Percentiles rank a stretch among this genome's conserved stretches.
phyloP scores from a whole-genome alignment of 2,888 invertebrate genomes.

The Gymnocheta viridis region DNA sequence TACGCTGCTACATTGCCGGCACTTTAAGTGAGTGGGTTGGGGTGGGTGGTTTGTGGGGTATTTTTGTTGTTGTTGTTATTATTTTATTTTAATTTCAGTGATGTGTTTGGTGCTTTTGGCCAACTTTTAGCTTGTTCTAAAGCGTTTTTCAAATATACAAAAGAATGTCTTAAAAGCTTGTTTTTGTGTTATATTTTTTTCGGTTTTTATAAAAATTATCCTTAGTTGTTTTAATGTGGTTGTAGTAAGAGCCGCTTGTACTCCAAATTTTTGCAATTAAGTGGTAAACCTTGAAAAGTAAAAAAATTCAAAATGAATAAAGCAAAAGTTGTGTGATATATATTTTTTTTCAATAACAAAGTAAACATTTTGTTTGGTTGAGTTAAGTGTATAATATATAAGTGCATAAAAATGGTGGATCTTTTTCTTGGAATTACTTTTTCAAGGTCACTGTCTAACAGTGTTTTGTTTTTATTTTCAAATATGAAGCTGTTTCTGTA shows the following conservation, averaged over 20 bases:
- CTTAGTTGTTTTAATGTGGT: neutral
- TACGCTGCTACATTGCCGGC: constrained; percentile 25
- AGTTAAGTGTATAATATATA: neutral
- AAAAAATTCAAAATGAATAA: neutral
- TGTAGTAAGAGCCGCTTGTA: constrained; percentile 13
- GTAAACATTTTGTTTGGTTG: neutral
- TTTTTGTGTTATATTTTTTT: neutral
- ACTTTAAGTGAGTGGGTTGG: constrained; percentile 29
- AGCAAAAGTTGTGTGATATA: neutral
- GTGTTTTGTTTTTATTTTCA: too few species aligned
- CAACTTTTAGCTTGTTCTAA: constrained; percentile 2
- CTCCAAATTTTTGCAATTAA: constrained; percentile 12
- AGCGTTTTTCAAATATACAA: constrained; percentile 12
- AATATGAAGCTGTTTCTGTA: too few species aligned
- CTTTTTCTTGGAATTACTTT: neutral
- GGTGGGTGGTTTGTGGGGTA: constrained; percentile 17
- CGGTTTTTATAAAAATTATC: neutral
- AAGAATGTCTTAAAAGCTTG: constrained; percentile 11
- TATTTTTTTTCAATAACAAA: neutral
- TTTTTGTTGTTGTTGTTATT: neutral
- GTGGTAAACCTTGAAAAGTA: constrained; percentile 21
- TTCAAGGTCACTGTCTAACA: neutral
- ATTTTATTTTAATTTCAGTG: neutral
- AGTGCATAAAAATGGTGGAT: neutral
- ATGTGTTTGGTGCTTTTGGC: constrained; percentile 11